These are phyloP conservation scores for Gadus chalcogrammus DNA, from an alignment of 2,113 vertebrate species.

Conservation along the genomic window DNA sequence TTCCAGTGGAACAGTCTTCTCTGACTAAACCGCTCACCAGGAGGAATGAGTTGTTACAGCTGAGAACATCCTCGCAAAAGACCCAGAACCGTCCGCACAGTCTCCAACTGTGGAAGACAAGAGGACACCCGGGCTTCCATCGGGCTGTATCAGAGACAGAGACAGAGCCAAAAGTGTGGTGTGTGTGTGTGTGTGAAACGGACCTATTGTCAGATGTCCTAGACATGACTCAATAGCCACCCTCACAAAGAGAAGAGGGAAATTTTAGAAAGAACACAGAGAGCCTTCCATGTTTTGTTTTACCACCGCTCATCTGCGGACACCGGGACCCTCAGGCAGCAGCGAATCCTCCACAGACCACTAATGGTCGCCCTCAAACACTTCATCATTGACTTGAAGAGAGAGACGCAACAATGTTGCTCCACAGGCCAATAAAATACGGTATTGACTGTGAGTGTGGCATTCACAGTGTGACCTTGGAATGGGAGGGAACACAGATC, in stretches of 20 bases:
- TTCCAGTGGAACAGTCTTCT: constrained; percentile 27
- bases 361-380: constrained; percentile 28
- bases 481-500: constrained; percentile 31
- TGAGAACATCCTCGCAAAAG: constrained; percentile 17
- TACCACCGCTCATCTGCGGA: constrained; percentile 31
- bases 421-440: constrained; percentile 48
- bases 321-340: constrained; percentile 49
- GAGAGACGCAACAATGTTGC: constrained; percentile 31
- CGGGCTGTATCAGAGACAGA: constrained; percentile 36
- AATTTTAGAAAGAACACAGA: constrained; percentile 29
- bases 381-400: constrained; percentile 50
- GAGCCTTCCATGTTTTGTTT: constrained; percentile 37
- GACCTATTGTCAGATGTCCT: constrained; percentile 48
- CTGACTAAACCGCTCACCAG: constrained; percentile 27
- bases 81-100: constrained; percentile 23
- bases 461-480: constrained; percentile 36
- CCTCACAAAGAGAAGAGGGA: not conserved
- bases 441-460: constrained; percentile 42
- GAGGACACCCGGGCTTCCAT: constrained; percentile 18
- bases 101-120: constrained; percentile 28
- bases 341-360: constrained; percentile 55
- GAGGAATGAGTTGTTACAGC: constrained; percentile 14
- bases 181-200: constrained; percentile 52
- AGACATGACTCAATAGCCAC: constrained; percentile 58
- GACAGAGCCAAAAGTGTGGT: constrained; percentile 28